phyloP scores from a whole-genome alignment of 2,888 invertebrate species.

The Pseudanteris insignis region DNA sequence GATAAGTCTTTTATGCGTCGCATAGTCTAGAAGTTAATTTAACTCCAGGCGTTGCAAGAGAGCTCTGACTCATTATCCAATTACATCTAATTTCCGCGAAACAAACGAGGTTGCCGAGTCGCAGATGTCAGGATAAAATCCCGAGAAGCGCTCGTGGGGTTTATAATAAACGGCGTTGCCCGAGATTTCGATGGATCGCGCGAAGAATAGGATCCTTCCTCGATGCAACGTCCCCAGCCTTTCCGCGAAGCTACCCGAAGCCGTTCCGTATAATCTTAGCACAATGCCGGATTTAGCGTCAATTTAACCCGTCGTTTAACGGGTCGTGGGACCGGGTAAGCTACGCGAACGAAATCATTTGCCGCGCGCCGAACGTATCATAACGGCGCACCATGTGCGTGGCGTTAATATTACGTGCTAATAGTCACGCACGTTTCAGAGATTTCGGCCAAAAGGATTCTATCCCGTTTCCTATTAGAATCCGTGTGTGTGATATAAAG shows the following conservation, averaged over 20 bases:
- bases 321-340: conserved; percentile 35
- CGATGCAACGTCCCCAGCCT: conserved; percentile 26
- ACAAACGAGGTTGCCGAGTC: conserved; percentile 62
- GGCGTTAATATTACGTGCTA: conserved; percentile 53
- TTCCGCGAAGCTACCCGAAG: conserved; percentile 35
- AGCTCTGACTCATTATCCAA: conserved; percentile 55
- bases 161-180: conserved; percentile 49
- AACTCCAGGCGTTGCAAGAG: conserved; percentile 22
- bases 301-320: conserved; percentile 38
- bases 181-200: conserved; percentile 31
- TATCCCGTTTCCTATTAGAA: conserved; percentile 15
- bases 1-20: conserved; percentile 40
- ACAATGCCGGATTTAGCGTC: conserved; percentile 40
- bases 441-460: conserved; percentile 19
- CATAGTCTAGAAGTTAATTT: conserved; percentile 20
- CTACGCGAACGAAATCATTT: conserved; percentile 39
- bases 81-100: conserved; percentile 60
- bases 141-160: conserved; percentile 41
- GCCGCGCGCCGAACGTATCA: conserved; percentile 35
- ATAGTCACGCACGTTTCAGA: conserved; percentile 57
- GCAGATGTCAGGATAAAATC: conserved; percentile 59
- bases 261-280: conserved; percentile 36
- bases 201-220: conserved; percentile 37
- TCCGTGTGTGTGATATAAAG: neutral
- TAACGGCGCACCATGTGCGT: conserved; percentile 56